Conservation (phyloP, 2,797 vertebrate species). For the Tokudaia muenninki region DNA sequence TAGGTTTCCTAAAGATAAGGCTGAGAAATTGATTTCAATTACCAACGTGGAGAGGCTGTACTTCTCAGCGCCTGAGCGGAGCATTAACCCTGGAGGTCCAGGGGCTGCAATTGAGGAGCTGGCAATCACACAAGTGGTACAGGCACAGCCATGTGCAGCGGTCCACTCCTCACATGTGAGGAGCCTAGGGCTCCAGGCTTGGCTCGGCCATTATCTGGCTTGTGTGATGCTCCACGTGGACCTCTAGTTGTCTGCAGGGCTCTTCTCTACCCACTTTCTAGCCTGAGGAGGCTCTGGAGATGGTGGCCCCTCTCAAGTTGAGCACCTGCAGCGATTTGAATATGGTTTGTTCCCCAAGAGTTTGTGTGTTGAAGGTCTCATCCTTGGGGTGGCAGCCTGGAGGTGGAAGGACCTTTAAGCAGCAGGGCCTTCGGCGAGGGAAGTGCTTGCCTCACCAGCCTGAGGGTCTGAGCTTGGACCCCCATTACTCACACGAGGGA, state of each 20-base stretch:
- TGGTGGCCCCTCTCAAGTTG: background rate
- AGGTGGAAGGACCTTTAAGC: background rate
- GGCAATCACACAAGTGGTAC: rapidly evolving
- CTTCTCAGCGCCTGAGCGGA: conserved; percentile 74
- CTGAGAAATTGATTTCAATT: conserved; percentile 92
- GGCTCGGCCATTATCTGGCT: background rate
- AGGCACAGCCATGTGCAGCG: background rate
- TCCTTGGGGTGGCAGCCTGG: background rate
- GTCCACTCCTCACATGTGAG: background rate
- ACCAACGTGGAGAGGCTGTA: conserved; percentile 86
- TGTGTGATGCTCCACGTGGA: background rate
- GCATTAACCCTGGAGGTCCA: conserved; percentile 85
- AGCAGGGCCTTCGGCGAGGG: background rate
- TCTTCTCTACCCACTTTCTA: background rate
- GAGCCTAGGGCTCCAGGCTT: background rate
- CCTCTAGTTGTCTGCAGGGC: background rate
- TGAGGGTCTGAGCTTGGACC: background rate
- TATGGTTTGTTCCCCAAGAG: background rate
- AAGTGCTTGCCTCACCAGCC: background rate
- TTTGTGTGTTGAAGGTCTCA: background rate
- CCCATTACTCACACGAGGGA: background rate
- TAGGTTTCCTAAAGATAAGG: conserved; percentile 91
- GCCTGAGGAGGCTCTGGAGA: background rate
- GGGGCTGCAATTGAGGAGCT: background rate
- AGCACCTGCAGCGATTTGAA: background rate